Conservation (phyloP, 2,888 invertebrate species). For the Cistogaster globosa region DNA sequence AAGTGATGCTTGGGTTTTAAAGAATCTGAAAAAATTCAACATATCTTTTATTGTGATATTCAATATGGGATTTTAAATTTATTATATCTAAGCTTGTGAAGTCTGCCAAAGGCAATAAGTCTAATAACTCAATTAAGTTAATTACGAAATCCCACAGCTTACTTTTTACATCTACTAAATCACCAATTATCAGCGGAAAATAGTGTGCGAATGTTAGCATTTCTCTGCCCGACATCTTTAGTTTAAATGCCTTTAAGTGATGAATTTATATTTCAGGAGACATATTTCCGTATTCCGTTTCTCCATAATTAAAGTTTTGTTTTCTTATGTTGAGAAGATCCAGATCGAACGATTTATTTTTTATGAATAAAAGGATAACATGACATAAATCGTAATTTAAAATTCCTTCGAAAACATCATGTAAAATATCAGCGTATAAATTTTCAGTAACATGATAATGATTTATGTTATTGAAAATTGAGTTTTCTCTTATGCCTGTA, state of each 20-base stretch:
- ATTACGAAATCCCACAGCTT: constrained; percentile 16
- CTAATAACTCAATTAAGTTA: constrained; percentile 11
- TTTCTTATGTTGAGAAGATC: constrained; percentile 38
- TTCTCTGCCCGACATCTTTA: constrained; percentile 31
- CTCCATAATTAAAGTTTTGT: constrained; percentile 34
- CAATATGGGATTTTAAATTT: constrained; percentile 18
- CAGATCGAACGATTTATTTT: constrained; percentile 31
- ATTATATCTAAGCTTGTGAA: constrained; percentile 8
- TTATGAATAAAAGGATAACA: constrained; percentile 17
- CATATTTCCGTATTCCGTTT: constrained; percentile 34
- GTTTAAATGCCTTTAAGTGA: constrained; percentile 2
- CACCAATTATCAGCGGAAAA: constrained; percentile 21
- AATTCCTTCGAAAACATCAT: constrained; percentile 40
- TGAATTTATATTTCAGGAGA: constrained; percentile 7
- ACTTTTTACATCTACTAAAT: constrained; percentile 1
- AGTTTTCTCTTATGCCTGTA: no score
- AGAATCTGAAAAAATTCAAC: neutral
- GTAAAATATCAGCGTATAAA: constrained; percentile 41
- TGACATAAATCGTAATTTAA: constrained; percentile 32
- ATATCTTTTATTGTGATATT: constrained; percentile 22
- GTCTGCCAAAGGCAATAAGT: neutral
- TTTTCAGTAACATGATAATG: constrained; percentile 37
- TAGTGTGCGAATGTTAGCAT: constrained; percentile 18
- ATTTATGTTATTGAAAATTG: no score
- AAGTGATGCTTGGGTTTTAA: constrained; percentile 36